A percentile compares a stretch with the other conserved stretches of the same genome.
Conservation (phyloP, 1,140 invertebrate genomes). For the Drosophila leontia region DNA sequence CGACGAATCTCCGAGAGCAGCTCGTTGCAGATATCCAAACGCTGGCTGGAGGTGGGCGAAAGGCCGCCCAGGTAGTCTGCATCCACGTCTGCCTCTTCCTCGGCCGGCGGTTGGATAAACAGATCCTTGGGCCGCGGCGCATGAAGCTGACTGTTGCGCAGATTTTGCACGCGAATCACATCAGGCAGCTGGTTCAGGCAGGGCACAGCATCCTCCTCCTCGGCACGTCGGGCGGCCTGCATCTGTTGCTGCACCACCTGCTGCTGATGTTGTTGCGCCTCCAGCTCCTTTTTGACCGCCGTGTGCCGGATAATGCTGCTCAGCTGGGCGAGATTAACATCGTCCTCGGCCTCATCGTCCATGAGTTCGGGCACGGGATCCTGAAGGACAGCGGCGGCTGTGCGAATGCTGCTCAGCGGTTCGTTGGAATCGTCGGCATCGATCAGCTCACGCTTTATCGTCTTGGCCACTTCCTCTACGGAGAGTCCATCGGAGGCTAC, state of each 20-base stretch:
- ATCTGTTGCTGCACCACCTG: conserved; percentile 51
- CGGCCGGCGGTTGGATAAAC: conserved; percentile 44
- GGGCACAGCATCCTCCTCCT: conserved; percentile 40
- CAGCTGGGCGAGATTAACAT: conserved; percentile 82
- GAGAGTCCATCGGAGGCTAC: conserved; percentile 16
- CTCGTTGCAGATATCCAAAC: conserved; percentile 82
- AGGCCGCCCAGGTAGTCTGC: conserved; percentile 71
- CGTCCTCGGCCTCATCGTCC: conserved; percentile 79
- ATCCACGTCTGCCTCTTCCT: conserved; percentile 29
- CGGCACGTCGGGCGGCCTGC: conserved; percentile 25
- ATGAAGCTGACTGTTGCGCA: conserved; percentile 51
- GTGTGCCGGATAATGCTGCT: conserved; percentile 80
- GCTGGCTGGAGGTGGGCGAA: conserved; percentile 81
- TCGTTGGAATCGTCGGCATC: conserved; percentile 82
- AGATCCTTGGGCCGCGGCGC: conserved; percentile 46
- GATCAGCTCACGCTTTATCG: conserved; percentile 82
- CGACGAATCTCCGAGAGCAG: conserved; percentile 78
- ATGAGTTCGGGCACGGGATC: conserved; percentile 43
- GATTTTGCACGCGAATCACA: conserved; percentile 74
- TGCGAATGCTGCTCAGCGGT: conserved; percentile 77
- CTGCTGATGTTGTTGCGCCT: conserved; percentile 61
- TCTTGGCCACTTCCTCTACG: conserved; percentile 63
- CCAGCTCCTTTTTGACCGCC: conserved; percentile 73
- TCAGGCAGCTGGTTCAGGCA: conserved; percentile 75
- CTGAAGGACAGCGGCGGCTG: conserved; percentile 46